These are phyloP conservation scores for Anguilla pacifica DNA, from an alignment of 2,797 vertebrate genomes.

Conservation along the genomic window DNA sequence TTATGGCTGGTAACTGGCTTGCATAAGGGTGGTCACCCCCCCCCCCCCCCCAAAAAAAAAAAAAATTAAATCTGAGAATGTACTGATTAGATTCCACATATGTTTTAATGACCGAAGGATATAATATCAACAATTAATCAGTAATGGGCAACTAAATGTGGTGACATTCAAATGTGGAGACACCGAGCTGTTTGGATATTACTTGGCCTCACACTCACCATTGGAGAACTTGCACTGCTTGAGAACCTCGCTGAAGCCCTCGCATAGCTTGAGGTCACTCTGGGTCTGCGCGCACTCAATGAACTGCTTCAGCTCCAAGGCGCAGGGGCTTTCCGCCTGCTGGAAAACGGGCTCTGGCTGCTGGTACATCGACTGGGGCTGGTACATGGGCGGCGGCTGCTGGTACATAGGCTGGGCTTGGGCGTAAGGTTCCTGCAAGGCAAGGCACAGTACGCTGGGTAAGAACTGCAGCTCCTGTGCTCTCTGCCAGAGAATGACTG, in stretches of 20 bases:
- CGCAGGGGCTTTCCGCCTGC: constrained; percentile 73
- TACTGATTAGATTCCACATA: no score
- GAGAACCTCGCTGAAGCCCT: constrained; percentile 92
- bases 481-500: background rate
- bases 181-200: background rate
- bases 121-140: no score
- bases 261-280: constrained; percentile 87
- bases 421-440: constrained; percentile 78
- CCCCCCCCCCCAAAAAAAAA: no score
- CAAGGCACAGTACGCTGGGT: background rate
- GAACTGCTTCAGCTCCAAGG: constrained; percentile 90
- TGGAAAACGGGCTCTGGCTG: constrained; percentile 64
- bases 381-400: constrained; percentile 41
- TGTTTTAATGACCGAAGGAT: no score
- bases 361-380: constrained; percentile 58
- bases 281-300: constrained; percentile 93
- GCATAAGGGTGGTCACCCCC: no score
- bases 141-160: no score
- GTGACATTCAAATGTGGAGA: no score
- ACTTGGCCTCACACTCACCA: constrained; percentile 69
- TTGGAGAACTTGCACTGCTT: constrained; percentile 89
- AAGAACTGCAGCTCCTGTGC: background rate
- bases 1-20: no score
- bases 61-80: no score
- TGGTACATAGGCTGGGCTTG: constrained; percentile 63